phyloP scores from a whole-genome alignment of 2,888 invertebrate species.

The Invenusta paracnida region DNA sequence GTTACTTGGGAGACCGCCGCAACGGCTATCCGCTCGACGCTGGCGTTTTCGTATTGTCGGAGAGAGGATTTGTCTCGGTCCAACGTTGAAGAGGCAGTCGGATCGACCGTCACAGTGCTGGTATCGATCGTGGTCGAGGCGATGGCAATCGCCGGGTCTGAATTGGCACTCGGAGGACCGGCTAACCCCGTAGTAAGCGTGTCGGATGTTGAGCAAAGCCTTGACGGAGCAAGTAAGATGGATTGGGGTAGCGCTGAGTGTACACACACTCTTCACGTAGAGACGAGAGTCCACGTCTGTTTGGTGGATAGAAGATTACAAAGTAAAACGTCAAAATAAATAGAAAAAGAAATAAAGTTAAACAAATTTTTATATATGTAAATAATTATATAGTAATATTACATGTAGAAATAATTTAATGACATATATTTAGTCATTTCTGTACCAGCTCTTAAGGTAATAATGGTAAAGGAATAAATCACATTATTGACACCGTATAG shows the following conservation, averaged over 20 bases:
- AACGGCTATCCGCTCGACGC: not conserved
- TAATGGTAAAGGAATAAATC: too few relatives aligned
- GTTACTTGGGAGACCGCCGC: not conserved
- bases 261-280: not conserved
- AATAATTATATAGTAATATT: too few relatives aligned
- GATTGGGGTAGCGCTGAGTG: not conserved
- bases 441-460: too few relatives aligned
- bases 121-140: slow-evolving; percentile 10
- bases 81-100: not conserved
- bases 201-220: not conserved
- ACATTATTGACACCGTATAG: too few relatives aligned
- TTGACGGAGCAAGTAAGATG: not conserved
- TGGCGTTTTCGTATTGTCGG: not conserved
- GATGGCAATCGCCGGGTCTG: not conserved
- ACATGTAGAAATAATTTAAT: too few relatives aligned
- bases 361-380: too few relatives aligned
- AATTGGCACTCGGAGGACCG: not conserved
- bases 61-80: not conserved
- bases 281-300: not conserved
- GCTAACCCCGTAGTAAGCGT: slow-evolving; percentile 7
- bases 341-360: too few relatives aligned
- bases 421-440: too few relatives aligned
- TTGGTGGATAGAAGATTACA: too few relatives aligned
- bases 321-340: too few relatives aligned
- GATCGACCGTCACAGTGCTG: not conserved